phyloP scores from a whole-genome alignment of 2,113 vertebrate genomes.

The Willisornis vidua region DNA sequence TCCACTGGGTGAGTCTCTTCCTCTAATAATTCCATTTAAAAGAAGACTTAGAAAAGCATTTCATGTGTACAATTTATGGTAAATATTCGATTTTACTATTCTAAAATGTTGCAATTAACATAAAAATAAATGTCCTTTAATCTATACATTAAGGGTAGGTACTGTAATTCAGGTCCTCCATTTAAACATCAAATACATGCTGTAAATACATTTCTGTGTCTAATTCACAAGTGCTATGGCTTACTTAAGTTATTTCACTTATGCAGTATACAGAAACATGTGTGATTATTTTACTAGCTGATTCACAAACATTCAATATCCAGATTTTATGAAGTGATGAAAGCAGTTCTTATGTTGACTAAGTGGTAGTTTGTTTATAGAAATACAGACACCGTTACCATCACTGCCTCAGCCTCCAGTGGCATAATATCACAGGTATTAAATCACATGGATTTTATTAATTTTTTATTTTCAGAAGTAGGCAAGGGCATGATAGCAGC shows the following conservation, averaged over 20 bases:
- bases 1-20: conserved; percentile 94
- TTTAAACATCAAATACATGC: background rate
- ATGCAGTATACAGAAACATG: background rate
- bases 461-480: background rate
- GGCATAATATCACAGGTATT: background rate
- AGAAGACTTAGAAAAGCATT: background rate
- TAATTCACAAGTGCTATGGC: background rate
- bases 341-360: background rate
- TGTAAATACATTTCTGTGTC: background rate
- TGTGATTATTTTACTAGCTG: background rate
- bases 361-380: background rate
- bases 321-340: background rate
- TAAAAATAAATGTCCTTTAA: background rate
- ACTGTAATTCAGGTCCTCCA: background rate
- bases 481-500: background rate
- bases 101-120: background rate
- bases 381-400: background rate
- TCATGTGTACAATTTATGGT: background rate
- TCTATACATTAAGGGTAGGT: background rate
- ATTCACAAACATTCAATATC: background rate
- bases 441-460: background rate
- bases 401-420: background rate
- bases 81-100: background rate
- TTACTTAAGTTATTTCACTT: background rate
- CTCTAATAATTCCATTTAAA: conserved; percentile 74